These are phyloP conservation scores for Cheirogaleus medius DNA, from an alignment of 2,113 vertebrate genomes.

Conservation along the genomic window DNA sequence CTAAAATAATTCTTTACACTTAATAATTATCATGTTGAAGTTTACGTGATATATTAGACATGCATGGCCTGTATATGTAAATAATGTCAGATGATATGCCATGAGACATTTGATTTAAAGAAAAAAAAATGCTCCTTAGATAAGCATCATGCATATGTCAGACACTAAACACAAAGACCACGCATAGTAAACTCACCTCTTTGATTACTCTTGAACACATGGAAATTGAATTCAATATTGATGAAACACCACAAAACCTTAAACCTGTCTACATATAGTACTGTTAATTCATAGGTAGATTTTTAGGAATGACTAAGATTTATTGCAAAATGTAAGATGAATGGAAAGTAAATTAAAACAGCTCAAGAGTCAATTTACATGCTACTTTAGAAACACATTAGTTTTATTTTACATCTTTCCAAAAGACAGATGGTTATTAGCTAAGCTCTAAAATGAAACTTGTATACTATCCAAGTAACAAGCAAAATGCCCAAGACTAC, in stretches of 20 bases:
- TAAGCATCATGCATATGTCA: not conserved
- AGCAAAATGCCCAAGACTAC: slow-evolving; percentile 17
- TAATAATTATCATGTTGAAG: not conserved
- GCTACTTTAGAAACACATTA: not conserved
- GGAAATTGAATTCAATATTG: not conserved
- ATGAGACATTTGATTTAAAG: not conserved
- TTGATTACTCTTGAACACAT: not conserved
- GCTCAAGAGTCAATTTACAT: not conserved
- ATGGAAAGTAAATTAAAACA: slow-evolving; percentile 34
- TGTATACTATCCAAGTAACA: slow-evolving; percentile 36
- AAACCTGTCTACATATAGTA: not conserved
- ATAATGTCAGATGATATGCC: not conserved
- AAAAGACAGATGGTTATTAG: slow-evolving; percentile 46
- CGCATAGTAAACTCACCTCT: not conserved
- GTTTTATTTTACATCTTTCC: slow-evolving; percentile 46
- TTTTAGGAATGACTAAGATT: slow-evolving; percentile 17
- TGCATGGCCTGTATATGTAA: not conserved
- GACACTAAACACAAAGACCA: not conserved
- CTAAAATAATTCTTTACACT: not conserved
- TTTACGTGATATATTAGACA: not conserved
- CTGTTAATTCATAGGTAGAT: not conserved
- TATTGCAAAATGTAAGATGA: not conserved
- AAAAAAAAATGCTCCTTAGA: not conserved
- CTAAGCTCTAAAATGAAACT: slow-evolving; percentile 48
- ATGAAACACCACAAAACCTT: not conserved